Evolutionary conservation across 2,113 vertebrate species (phyloP), one percentile per base, ranked within the genome.

Genomic region (Sinocyclocheilus grahami): DNA sequence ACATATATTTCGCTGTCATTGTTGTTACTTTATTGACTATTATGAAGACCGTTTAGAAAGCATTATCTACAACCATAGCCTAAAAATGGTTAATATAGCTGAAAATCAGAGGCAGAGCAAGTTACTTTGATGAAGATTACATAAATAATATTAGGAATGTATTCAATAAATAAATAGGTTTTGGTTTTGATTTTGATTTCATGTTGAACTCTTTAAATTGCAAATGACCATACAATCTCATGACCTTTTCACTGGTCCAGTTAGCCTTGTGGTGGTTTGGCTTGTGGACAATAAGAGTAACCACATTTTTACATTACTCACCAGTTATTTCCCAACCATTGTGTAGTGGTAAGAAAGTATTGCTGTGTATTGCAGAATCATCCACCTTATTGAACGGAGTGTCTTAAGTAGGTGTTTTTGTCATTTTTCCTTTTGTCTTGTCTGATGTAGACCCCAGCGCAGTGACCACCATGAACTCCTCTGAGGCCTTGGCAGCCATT

Each of bases 401-500:
- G 16, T 80, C 51, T 86, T 10, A 30, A 51, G 42, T 60, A 65
- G 42, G 33, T 33, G 67, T 72, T 86, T 55, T 30, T 77, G 16
- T 63, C 8, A 67, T 51, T 79, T 12, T 76, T 30, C 27, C 6
- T 24, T 67, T 80, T 18, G 10, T 71, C 9, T 53, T 69, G 27
- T 69, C 27, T 82, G 37, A 48, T 48, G 30, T 63, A 37, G 72
- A 27, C 16, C 20, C 58, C 22, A n/a, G 8, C 10, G 5, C 9
- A 76, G 77, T 42, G 76, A 24, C 88, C 71, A 88, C 75, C 85
- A 65, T 85, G 87, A 88, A 76, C 77, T 87, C 60, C 69, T 83
- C 76, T 75, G 78, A 62, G 77, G 24, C 85, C 89, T 88, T 88
- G 88, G 85, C 86, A 86, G 87, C 83, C 39, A 78, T 75, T 87